Conservation (phyloP, 2,113 vertebrate genomes). For the Procapra przewalskii region DNA sequence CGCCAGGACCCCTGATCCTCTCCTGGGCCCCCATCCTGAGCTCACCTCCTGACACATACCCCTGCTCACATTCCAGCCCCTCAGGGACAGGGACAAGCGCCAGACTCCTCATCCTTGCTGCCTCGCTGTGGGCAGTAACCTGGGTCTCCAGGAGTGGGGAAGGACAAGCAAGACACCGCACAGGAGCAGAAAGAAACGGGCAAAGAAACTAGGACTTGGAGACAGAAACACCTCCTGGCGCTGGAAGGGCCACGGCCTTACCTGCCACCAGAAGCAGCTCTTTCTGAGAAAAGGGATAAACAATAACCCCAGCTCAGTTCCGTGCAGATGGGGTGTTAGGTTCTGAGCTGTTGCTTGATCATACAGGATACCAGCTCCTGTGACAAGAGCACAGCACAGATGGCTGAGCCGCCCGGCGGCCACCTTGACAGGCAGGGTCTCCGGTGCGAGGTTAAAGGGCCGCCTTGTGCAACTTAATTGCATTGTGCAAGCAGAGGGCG, state of each 20-base stretch:
- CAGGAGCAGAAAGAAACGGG: not conserved
- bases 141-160: not conserved
- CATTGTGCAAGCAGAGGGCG: not conserved
- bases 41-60: not conserved
- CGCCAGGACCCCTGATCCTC: rapidly evolving
- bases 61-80: not conserved
- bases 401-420: rapidly evolving
- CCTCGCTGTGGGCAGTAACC: not conserved
- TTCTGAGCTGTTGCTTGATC: not conserved
- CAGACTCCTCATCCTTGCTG: too few species aligned
- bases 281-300: not conserved
- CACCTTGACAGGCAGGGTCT: not conserved
- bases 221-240: not conserved
- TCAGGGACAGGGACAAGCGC: rapidly evolving
- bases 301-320: not conserved
- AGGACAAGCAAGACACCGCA: not conserved
- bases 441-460: rapidly evolving
- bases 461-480: rapidly evolving
- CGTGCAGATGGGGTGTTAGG: not conserved
- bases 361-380: not conserved
- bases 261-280: not conserved
- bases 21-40: too few species aligned
- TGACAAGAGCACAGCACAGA: not conserved
- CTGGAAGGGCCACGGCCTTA: rapidly evolving
- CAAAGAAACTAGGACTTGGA: not conserved